Evolutionary conservation across 2,797 vertebrate species (phyloP), one percentile per base, ranked within the genome.

Genomic region (Lophius americanus): DNA sequence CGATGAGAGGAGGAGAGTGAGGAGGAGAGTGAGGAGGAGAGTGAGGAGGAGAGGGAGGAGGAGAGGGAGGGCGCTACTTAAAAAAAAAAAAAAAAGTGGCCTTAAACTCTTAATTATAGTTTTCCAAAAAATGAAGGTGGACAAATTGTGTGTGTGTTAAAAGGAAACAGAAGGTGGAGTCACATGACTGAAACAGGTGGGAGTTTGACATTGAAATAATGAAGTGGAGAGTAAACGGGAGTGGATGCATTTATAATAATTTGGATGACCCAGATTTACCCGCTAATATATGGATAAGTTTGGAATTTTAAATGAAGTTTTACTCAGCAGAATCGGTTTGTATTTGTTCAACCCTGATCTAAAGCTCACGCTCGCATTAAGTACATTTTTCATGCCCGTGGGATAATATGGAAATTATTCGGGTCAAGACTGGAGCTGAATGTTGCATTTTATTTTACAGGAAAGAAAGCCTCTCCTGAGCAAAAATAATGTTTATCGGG

Each of bases 151-250:
- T 38, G 36, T 12, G 9, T 53, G 66, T 61, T 68, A 57, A 68
- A 74, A 70, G 57, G 59, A 73, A 81, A 68, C 75, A 82, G 76
- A 71, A 70, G 74, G 64, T 48, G 57, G 60, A 72, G 70, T 75
- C 77, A 73, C 68, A 41, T 35, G 70, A 60, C 59, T 14, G 50
- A 77, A 84, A 78, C 75, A 88, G 81, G 75, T 85, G 80, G 53
- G 59, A 51, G 74, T 68, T 67, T 86, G 82, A 79, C 73, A 78
- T 70, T 85, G 75, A 82, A 84, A 68, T 81, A 78, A 73, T 62
- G 39, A 58, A 60, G 57, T 55, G 33, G 56, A 57, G 42, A 70
- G 44, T 54, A 55, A 87, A 73, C 60, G 63, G 41, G 11, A 60
- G 38, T 63, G 51, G 43, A 51, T 51, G 8, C 62, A 82, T 84